These are phyloP conservation scores for Dicrostonyx torquatus DNA, from an alignment of 2,797 vertebrate genomes.

Conservation along the genomic window DNA sequence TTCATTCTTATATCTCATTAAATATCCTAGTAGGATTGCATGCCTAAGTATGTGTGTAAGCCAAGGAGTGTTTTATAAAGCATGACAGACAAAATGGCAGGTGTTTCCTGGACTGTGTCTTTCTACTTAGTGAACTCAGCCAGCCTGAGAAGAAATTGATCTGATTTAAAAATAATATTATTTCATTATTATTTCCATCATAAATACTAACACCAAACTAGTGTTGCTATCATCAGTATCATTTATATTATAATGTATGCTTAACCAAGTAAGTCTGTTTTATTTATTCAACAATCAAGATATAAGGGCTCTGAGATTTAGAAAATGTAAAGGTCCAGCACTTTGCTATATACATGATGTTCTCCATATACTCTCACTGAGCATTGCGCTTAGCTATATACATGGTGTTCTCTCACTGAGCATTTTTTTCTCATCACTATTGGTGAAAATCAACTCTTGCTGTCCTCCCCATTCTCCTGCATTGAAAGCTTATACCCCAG, in stretches of 20 bases:
- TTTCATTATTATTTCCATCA: not conserved
- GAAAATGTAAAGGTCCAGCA: not conserved
- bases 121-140: not conserved
- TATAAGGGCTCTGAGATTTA: not conserved
- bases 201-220: not conserved
- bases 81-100: not conserved
- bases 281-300: not conserved
- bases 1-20: not conserved
- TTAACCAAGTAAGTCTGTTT: not conserved
- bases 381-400: rapidly evolving
- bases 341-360: rapidly evolving
- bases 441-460: not conserved
- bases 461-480: no score
- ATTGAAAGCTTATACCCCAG: no score
- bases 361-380: not conserved
- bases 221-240: not conserved
- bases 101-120: not conserved
- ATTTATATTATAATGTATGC: not conserved
- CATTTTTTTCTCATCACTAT: no score
- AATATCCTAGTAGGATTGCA: not conserved
- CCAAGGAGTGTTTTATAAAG: not conserved
- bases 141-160: not conserved
- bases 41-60: not conserved
- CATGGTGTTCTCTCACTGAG: not conserved
- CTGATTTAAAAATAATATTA: not conserved